Percentiles rank a stretch among this genome's conserved stretches.
Evolutionary conservation across 2,113 vertebrate genomes (phyloP).

Genomic region (Zosterops hypoxanthus): DNA sequence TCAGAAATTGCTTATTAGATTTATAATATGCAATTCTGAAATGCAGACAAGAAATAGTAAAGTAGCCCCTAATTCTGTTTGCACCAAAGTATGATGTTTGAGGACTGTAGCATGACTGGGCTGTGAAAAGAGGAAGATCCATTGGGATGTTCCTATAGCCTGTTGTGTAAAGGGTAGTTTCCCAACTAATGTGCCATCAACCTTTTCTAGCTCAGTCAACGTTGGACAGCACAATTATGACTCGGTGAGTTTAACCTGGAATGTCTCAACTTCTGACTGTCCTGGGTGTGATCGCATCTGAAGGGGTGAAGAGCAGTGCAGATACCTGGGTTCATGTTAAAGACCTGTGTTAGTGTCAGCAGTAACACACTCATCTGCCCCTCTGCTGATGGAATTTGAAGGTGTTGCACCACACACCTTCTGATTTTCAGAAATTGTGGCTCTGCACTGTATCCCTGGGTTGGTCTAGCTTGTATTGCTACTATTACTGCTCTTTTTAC

Average conservation of each 20-base stretch:
- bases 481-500: background rate
- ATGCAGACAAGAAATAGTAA: background rate
- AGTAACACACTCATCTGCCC: rapidly evolving
- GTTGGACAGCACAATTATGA: background rate
- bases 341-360: background rate
- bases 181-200: background rate
- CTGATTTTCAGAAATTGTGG: background rate
- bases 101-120: background rate
- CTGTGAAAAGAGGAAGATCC: background rate
- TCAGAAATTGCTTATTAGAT: background rate
- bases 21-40: background rate
- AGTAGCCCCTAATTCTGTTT: background rate
- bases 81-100: background rate
- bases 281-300: background rate
- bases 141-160: background rate
- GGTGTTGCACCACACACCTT: background rate
- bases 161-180: background rate
- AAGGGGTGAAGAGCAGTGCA: background rate
- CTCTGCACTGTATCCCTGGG: background rate
- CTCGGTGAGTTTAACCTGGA: slow-evolving; percentile 33
- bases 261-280: background rate
- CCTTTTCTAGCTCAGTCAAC: background rate
- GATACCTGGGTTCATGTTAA: background rate
- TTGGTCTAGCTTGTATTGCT: background rate
- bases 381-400: background rate